phyloP scores from a whole-genome alignment of 2,888 invertebrate genomes.

The Julus scandinavius region DNA sequence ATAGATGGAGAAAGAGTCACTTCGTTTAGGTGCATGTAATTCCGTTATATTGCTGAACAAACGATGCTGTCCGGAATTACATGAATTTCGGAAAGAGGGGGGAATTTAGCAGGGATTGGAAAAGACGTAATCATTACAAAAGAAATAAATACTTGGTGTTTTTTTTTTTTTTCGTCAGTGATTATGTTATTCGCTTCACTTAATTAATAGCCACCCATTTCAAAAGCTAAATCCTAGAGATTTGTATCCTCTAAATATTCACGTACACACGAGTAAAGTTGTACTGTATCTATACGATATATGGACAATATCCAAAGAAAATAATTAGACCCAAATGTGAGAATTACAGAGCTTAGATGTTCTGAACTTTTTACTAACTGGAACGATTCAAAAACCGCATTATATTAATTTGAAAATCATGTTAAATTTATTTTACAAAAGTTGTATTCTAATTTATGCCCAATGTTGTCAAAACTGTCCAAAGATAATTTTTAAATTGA shows the following conservation, averaged over 20 bases:
- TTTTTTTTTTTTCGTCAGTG: constrained; percentile 2
- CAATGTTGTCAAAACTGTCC: no score
- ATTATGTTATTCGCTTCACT: not conserved
- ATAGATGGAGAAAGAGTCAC: not conserved
- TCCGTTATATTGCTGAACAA: constrained; percentile 27
- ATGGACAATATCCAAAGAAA: no score
- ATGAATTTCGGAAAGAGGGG: constrained; percentile 12
- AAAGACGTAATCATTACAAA: not conserved
- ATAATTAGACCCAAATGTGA: no score
- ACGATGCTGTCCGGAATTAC: not conserved
- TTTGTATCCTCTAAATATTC: no score
- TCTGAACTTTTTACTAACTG: no score
- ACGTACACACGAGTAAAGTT: no score
- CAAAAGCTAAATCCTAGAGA: not conserved
- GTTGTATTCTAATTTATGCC: no score
- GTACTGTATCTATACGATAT: no score
- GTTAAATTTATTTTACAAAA: no score
- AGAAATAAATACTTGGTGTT: not conserved
- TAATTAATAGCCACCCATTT: not conserved
- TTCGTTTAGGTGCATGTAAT: constrained; percentile 19
- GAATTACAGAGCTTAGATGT: no score
- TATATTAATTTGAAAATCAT: no score
- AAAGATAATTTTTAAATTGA: not conserved
- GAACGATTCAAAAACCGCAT: no score
- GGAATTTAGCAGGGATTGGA: constrained; percentile 1